phyloP scores from a whole-genome alignment of 2,113 vertebrate species.

The Cynopterus brachyotis region DNA sequence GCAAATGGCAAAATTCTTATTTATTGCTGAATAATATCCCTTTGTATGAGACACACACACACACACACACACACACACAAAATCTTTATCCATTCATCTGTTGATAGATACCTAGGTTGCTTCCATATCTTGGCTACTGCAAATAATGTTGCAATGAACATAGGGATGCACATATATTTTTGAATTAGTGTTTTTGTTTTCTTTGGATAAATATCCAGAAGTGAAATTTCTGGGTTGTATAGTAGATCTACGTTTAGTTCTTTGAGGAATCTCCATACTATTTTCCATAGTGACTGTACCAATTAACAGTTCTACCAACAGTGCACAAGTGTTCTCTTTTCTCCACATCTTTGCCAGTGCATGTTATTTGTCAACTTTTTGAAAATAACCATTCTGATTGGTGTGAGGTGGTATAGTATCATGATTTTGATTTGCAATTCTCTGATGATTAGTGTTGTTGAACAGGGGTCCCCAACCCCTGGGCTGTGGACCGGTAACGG shows the following conservation, averaged over 20 bases:
- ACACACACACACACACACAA: too few species aligned
- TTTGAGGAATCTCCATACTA: neutral
- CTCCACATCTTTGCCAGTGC: too few species aligned
- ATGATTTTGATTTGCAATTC: neutral
- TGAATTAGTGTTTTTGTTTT: neutral
- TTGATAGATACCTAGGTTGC: neutral
- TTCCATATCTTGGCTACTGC: neutral
- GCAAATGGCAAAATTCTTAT: neutral
- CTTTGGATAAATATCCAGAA: neutral
- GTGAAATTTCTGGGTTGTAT: neutral
- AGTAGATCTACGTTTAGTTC: neutral
- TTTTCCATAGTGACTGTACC: neutral
- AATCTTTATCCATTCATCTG: neutral
- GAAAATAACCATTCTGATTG: neutral
- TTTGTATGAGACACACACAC: neutral
- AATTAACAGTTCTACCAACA: neutral
- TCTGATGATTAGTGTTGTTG: neutral
- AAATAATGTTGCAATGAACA: neutral
- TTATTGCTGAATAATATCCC: neutral
- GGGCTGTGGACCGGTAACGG: too few species aligned
- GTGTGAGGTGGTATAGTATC: neutral
- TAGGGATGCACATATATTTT: neutral
- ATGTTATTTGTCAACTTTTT: neutral
- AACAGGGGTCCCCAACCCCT: too few species aligned
- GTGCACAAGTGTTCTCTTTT: neutral